phyloP scores from a whole-genome alignment of 64 coral and sea anemone genomes.

The Pachyseris speciosa region DNA sequence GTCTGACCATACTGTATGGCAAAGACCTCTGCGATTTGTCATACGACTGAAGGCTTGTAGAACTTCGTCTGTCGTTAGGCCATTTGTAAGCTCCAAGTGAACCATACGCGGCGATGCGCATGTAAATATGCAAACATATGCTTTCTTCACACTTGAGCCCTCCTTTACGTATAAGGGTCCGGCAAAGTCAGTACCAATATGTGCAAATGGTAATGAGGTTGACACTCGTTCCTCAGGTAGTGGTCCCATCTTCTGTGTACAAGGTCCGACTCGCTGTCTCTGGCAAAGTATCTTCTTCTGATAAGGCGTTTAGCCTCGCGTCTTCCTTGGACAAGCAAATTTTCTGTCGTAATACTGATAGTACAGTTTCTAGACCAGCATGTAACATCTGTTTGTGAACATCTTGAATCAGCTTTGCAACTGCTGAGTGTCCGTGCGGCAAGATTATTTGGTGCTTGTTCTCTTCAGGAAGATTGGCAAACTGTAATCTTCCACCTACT shows the following conservation, averaged over 20 bases:
- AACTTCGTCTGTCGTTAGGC: constrained; percentile 44
- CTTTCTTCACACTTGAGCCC: constrained; percentile 41
- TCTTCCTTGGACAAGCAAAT: constrained; percentile 32
- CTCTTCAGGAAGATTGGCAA: constrained; percentile 23
- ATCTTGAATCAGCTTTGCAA: no score
- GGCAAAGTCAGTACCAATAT: constrained; percentile 69
- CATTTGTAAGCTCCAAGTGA: constrained; percentile 46
- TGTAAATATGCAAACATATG: constrained; percentile 48
- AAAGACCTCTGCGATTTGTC: constrained; percentile 27
- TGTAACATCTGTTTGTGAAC: constrained; percentile 32
- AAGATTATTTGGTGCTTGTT: constrained; percentile 37
- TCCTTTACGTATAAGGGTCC: constrained; percentile 52
- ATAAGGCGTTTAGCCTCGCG: constrained; percentile 24
- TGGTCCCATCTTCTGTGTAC: constrained; percentile 35
- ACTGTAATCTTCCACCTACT: constrained; percentile 51
- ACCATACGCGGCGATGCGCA: constrained; percentile 41
- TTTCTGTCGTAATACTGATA: not conserved
- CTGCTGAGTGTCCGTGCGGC: constrained; percentile 15
- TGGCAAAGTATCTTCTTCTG: not conserved
- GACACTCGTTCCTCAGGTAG: constrained; percentile 33
- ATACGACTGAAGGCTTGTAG: constrained; percentile 59
- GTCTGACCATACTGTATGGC: constrained; percentile 40
- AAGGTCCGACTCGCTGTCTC: not conserved
- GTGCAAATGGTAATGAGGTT: not conserved
- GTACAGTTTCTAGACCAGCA: constrained; percentile 7